phyloP scores from a whole-genome alignment of 2,797 vertebrate genomes.

The Pangasius sanitwongsei region DNA sequence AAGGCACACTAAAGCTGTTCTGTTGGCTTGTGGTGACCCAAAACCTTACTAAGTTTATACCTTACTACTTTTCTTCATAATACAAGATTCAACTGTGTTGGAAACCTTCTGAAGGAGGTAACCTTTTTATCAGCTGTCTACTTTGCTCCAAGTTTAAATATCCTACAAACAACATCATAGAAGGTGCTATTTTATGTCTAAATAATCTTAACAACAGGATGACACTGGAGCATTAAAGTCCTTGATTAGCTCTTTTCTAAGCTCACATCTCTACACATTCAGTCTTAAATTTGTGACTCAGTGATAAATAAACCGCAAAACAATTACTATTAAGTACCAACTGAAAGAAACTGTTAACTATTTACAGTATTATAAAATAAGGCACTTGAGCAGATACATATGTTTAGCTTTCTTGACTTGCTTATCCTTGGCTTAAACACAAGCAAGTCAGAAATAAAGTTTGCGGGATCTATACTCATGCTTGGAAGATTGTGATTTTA shows the following conservation, averaged over 20 bases:
- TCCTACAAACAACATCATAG: too few relatives aligned
- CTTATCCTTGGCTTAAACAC: neutral
- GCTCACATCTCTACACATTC: neutral
- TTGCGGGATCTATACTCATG: neutral
- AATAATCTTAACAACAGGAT: neutral
- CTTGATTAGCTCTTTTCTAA: neutral
- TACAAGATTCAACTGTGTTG: neutral
- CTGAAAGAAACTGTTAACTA: neutral
- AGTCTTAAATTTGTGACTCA: neutral
- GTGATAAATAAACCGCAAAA: neutral
- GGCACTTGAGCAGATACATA: neutral
- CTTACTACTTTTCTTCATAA: neutral
- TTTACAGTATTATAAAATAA: neutral
- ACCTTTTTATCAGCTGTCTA: too few relatives aligned
- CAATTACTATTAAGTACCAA: neutral
- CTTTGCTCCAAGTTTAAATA: neutral
- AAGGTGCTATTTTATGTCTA: too few relatives aligned
- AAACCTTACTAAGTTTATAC: too few relatives aligned
- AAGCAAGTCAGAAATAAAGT: neutral
- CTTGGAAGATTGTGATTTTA: neutral
- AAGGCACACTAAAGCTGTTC: too few relatives aligned
- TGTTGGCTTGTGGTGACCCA: too few relatives aligned
- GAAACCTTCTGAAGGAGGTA: neutral
- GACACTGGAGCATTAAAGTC: too few relatives aligned
- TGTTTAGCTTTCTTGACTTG: neutral